A percentile compares a stretch with the other conserved stretches of the same genome.
These are phyloP conservation scores for Toxotes jaculatrix DNA, from an alignment of 2,113 vertebrate genomes.

Conservation along the genomic window DNA sequence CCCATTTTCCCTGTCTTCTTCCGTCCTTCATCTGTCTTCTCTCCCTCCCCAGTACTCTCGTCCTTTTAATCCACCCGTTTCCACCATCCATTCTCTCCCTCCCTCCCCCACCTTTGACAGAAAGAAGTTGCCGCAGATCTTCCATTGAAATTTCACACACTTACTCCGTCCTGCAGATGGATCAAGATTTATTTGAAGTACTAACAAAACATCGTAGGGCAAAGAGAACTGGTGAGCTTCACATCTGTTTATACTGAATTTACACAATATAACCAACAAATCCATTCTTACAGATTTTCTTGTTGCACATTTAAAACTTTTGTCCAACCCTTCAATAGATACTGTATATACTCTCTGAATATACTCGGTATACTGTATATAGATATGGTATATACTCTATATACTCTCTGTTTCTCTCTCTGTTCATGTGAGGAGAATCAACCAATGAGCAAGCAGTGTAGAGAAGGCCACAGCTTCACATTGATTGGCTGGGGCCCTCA, in stretches of 20 bases:
- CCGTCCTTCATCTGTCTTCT: slow-evolving; percentile 19
- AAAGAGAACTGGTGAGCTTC: neutral
- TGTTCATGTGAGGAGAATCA: neutral
- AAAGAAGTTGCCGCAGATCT: neutral
- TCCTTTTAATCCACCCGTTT: slow-evolving; percentile 44
- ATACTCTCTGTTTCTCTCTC: too few relatives aligned
- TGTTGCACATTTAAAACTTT: neutral
- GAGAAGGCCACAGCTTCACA: neutral
- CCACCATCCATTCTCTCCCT: slow-evolving; percentile 39
- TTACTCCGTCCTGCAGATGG: neutral
- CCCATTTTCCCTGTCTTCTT: slow-evolving; percentile 4
- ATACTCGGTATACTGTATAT: too few relatives aligned
- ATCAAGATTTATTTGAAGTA: neutral
- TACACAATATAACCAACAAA: neutral
- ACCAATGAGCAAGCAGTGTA: neutral
- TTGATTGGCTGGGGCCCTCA: neutral
- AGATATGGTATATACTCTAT: too few relatives aligned
- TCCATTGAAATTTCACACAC: slow-evolving; percentile 12
- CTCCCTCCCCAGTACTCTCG: slow-evolving; percentile 19
- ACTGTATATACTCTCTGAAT: too few relatives aligned
- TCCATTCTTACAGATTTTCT: neutral
- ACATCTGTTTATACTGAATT: neutral
- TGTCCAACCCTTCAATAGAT: neutral
- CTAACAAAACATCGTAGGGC: neutral
- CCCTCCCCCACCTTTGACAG: slow-evolving; percentile 17